Evolutionary conservation across 2,888 invertebrate genomes (phyloP).

Genomic region (Abrostola triplasia): DNA sequence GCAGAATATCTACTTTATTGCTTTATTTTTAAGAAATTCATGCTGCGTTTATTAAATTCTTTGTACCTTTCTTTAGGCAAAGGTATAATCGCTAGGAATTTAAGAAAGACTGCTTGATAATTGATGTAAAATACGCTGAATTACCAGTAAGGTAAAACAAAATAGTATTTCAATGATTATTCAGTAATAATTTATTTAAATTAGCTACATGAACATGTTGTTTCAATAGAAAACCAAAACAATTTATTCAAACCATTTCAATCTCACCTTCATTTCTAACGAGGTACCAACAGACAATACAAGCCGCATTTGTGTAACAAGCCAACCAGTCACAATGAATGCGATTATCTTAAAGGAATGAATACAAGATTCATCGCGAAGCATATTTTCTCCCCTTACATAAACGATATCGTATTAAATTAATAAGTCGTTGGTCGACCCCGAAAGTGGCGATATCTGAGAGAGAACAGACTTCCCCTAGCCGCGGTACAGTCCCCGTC

Average conservation of each 20-base stretch:
- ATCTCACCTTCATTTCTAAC: not conserved
- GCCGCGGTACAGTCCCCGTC: constrained; percentile 50
- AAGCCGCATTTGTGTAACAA: constrained; percentile 51
- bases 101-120: too few species aligned
- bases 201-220: too few species aligned
- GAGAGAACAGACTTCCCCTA: constrained; percentile 63
- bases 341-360: constrained; percentile 62
- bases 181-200: too few species aligned
- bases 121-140: too few species aligned
- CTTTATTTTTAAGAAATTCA: constrained; percentile 45
- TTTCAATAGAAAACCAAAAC: not conserved
- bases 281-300: not conserved
- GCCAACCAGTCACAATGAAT: constrained; percentile 50
- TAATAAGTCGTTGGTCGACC: constrained; percentile 70
- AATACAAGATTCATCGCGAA: constrained; percentile 56
- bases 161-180: too few species aligned
- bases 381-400: constrained; percentile 61
- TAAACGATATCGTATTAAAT: constrained; percentile 71
- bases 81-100: too few species aligned
- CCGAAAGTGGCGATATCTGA: constrained; percentile 64
- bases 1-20: constrained; percentile 36
- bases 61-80: constrained; percentile 26
- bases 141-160: too few species aligned
- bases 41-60: constrained; percentile 17
- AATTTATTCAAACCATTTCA: not conserved